Base-by-base conservation (phyloP, 1,140 invertebrate genomes). In the Leptopilina clavipes region DNA sequence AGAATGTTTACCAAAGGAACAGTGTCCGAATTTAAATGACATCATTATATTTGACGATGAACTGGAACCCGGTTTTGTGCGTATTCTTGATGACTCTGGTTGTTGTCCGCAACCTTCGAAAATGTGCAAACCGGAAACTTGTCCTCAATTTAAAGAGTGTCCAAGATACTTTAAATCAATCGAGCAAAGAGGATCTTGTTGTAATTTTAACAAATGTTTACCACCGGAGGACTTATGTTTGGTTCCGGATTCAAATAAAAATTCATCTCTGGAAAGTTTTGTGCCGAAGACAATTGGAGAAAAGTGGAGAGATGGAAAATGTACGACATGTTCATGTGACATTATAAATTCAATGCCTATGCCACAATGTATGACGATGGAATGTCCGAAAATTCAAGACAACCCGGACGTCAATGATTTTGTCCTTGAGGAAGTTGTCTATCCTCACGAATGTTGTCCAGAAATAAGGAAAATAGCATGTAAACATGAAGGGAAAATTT, bases 171-270 rank as follows among this genome's bases (percentile, higher is more conserved):
- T 94, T 73, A 89, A 89, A 5, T 75, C 92, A 1, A 86, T 89
- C 18, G 86, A 86, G 3, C 85, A 82, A 1, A 87, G 91, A 65
- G n/a, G 81, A 88, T 19, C 90, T 74, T 96, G 95, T 83, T 96
- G 95, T 81, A 91, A 92, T 0, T 86, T 89, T 7, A 93, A 93
- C 76, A 87, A 90, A 1, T 96, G 95, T 84, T 93, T 93, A 79
- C 90, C 93, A 14, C 95, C 94, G 0, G 91, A 93, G 70, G 91
- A 95, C 82, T 91, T 93, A 75, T 96, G 95, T 82, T 86, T 96
- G 18, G 93, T 94, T 11, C 85, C 92, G 45, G 85, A 92, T 45
- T 93, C 92, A 79, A 91, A 43, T 76, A 75, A 88, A 65, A 73
- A 92, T 65, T 77, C 89, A 3, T 79, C 76, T 11, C 80, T 87